Percentiles rank a stretch among this genome's conserved stretches.
phyloP scores from a whole-genome alignment of 2,888 invertebrate species.

The Galeopsomyia nigrocyanea region DNA sequence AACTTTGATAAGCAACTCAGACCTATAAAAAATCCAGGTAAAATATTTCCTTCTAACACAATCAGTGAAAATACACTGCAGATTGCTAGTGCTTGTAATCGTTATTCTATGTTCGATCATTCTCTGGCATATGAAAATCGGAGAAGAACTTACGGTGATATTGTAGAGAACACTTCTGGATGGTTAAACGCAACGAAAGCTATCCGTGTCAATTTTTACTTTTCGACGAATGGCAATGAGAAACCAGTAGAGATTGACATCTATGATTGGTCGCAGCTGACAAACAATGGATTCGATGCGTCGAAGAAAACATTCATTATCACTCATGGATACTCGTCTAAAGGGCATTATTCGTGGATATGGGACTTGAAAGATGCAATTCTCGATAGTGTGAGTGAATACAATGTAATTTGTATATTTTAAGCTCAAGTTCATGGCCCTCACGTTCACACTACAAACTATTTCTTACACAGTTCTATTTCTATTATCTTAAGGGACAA shows the following conservation, averaged over 20 bases:
- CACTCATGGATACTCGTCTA: conserved; percentile 39
- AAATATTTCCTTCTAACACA: too few relatives aligned
- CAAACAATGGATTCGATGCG: conserved; percentile 22
- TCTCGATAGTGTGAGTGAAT: conserved; percentile 39
- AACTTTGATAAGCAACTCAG: too few relatives aligned
- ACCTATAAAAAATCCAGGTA: too few relatives aligned
- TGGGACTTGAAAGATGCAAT: conserved; percentile 26
- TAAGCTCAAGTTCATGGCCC: too few relatives aligned
- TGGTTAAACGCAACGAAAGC: neutral
- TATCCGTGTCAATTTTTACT: conserved; percentile 11
- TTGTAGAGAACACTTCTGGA: too few relatives aligned
- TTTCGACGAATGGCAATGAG: conserved; percentile 23
- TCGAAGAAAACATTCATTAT: conserved; percentile 29
- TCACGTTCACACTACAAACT: too few relatives aligned
- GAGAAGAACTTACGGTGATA: conserved; percentile 17
- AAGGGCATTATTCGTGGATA: conserved; percentile 32
- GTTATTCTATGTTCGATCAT: too few relatives aligned
- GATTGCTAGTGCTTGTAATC: too few relatives aligned
- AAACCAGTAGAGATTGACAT: neutral
- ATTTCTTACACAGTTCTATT: too few relatives aligned
- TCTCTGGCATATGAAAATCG: too few relatives aligned
- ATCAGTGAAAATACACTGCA: too few relatives aligned
- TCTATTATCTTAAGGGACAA: too few relatives aligned
- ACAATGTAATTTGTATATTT: neutral
- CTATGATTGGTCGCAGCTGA: conserved; percentile 9